phyloP scores from a whole-genome alignment of 2,888 invertebrate genomes.

The Xiphydria camelus region DNA sequence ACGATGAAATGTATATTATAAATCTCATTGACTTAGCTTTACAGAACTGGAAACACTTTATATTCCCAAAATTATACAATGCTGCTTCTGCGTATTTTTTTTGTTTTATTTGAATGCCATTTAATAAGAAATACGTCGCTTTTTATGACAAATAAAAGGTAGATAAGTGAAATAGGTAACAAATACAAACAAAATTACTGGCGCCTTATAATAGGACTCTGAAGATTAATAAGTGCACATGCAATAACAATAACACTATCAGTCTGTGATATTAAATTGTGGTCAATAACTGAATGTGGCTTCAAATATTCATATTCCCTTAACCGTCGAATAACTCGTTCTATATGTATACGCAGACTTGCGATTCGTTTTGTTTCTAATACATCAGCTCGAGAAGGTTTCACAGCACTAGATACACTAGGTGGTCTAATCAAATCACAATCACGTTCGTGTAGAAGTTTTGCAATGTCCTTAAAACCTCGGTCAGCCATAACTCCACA shows the following conservation, averaged over 20 bases:
- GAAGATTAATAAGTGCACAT: constrained; percentile 23
- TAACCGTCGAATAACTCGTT: constrained; percentile 30
- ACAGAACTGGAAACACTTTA: no score
- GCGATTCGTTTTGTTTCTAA: constrained; percentile 25
- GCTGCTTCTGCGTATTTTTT: no score
- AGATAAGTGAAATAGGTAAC: no score
- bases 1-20: no score
- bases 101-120: no score
- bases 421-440: constrained; percentile 26
- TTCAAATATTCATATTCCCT: constrained; percentile 24
- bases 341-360: constrained; percentile 27
- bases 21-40: no score
- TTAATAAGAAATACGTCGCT: no score
- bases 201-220: no score
- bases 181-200: no score
- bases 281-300: constrained; percentile 22
- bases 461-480: constrained; percentile 29
- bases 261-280: constrained; percentile 11
- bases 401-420: constrained; percentile 17
- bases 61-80: no score
- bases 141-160: no score
- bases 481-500: constrained; percentile 28
- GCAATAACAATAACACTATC: constrained; percentile 21
- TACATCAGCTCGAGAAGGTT: constrained; percentile 22
- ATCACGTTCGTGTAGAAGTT: constrained; percentile 18